Evolutionary conservation across 1,140 invertebrate genomes (phyloP).

Genomic region (Zaprionus vittiger): DNA sequence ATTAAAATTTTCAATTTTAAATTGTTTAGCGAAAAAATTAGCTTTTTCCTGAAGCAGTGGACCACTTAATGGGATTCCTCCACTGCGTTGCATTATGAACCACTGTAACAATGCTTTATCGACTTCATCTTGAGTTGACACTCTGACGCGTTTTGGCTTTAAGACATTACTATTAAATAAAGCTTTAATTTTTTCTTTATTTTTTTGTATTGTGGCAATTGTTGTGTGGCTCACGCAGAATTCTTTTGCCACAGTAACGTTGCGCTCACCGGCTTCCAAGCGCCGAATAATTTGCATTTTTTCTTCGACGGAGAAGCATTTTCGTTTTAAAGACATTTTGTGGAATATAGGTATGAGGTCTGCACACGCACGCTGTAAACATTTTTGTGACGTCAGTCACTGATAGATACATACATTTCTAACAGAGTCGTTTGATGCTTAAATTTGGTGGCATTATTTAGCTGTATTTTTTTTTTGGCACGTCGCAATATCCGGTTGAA

Average conservation of each 20-base stretch:
- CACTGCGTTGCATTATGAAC: not conserved
- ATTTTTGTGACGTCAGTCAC: no score
- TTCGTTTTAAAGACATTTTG: no score
- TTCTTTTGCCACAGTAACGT: conserved; percentile 9
- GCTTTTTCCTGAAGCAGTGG: not conserved
- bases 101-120: conserved; percentile 13
- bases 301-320: not conserved
- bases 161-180: not conserved
- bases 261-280: conserved; percentile 8
- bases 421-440: no score
- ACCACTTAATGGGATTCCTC: no score
- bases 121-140: not conserved
- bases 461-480: no score
- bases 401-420: no score
- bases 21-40: conserved; percentile 13
- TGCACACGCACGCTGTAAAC: no score
- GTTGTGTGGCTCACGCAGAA: conserved; percentile 3
- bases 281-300: conserved; percentile 5
- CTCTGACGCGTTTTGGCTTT: not conserved
- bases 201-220: conserved; percentile 19
- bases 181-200: conserved; percentile 7
- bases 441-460: no score
- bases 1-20: not conserved
- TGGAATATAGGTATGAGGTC: no score
- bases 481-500: no score